Evolutionary conservation across 2,888 invertebrate species (phyloP), one percentile per base, ranked within the genome.

Genomic region (Chironomus tentans): DNA sequence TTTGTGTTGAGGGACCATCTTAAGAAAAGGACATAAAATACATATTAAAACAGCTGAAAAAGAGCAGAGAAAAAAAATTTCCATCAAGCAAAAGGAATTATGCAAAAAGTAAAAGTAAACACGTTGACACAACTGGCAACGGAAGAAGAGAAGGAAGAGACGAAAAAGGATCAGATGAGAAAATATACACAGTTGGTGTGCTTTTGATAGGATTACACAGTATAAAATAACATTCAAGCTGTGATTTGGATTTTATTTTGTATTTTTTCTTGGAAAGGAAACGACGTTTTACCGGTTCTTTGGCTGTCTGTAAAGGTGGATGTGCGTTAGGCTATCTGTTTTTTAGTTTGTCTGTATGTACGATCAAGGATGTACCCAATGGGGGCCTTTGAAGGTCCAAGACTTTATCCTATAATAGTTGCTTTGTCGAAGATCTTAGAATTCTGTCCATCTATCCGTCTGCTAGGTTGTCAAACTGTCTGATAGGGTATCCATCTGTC

Each of bases 211-310:
- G 65, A 65, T 65, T 65, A 65, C 65, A 65, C 65, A 65, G 22
- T 24, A 65, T 65, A 65, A 65, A 65, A 65, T 65, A 65, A 65
- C 65, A 65, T 65, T 65, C 65, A 65, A 65, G 65, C 65, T 65
- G 65, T 65, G 65, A 65, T 65, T 65, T 22, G 10, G 22, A 10
- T 65, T 24, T 24, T 62, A n/a, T n/a, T n/a, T n/a, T n/a, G n/a
- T n/a, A n/a, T n/a, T n/a, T n/a, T n/a, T n/a, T n/a, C n/a, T n/a
- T n/a, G n/a, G n/a, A n/a, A n/a, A n/a, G n/a, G n/a, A n/a, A n/a
- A n/a, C n/a, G n/a, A n/a, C n/a, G n/a, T n/a, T n/a, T n/a, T n/a
- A n/a, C n/a, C n/a, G n/a, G n/a, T n/a, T n/a, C n/a, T n/a, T n/a
- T n/a, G n/a, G n/a, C n/a, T n/a, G n/a, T n/a, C n/a, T n/a, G n/a